These are phyloP conservation scores for Mylabris phalerata DNA, from an alignment of 1,140 invertebrate species.

Conservation along the genomic window DNA sequence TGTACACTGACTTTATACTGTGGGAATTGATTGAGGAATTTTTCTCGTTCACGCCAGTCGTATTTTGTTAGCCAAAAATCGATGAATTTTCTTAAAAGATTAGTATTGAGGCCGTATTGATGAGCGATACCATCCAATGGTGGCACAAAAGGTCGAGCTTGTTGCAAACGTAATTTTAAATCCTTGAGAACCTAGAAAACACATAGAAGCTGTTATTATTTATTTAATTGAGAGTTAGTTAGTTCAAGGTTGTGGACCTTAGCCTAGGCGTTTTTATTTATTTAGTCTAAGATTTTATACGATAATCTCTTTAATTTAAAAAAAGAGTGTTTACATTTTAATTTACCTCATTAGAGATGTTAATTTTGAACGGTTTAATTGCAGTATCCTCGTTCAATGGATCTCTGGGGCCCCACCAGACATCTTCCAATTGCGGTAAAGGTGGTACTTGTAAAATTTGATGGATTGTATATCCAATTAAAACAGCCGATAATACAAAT, in stretches of 20 bases:
- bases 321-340: not conserved
- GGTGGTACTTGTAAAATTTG: constrained; percentile 12
- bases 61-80: constrained; percentile 68
- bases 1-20: constrained; percentile 56
- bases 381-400: constrained; percentile 37
- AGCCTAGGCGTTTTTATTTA: too few relatives aligned
- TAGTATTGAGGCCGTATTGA: constrained; percentile 62
- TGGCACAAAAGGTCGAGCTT: constrained; percentile 42
- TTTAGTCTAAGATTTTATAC: too few relatives aligned
- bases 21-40: constrained; percentile 61
- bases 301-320: too few relatives aligned
- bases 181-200: constrained; percentile 40
- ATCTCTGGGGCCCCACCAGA: constrained; percentile 45
- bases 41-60: constrained; percentile 59
- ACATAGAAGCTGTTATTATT: too few relatives aligned
- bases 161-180: constrained; percentile 39
- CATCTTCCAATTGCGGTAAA: constrained; percentile 25
- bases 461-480: constrained; percentile 1
- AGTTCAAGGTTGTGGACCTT: too few relatives aligned
- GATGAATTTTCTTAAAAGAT: constrained; percentile 54
- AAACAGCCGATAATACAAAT: not conserved
- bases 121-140: constrained; percentile 53
- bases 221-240: too few relatives aligned
- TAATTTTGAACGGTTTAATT: constrained; percentile 47
- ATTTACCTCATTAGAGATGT: constrained; percentile 40